Evolutionary conservation across 2,888 invertebrate genomes (phyloP), one percentile per base, ranked within the genome.

Genomic region (Pristionchus entomophagus): DNA sequence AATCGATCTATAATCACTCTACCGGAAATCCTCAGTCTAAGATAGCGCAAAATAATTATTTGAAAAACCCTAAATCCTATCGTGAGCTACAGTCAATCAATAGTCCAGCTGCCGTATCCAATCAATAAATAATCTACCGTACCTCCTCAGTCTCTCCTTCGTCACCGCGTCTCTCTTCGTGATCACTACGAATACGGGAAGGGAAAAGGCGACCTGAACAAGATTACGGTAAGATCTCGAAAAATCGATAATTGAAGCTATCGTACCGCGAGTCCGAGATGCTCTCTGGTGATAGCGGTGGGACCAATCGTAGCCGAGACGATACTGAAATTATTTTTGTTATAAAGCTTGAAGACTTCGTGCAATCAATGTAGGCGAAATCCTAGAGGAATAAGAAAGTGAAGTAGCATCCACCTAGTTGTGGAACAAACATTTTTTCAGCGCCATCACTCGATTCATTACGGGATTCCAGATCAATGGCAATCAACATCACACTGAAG

Each of bases 121-220:
- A 65, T 35, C 32, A 65, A 51, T 32, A 22, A 59, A 77, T 38
- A 53, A 26, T 26, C 65, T 65, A 65, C 65, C 65, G 65, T 45
- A 89, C 87, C 65, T 84, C 49, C 95, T 94, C 35, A 95, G 91
- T 78, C 94, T 92, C 32, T 91, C 89, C 56, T 93, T 91, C 6
- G 93, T 93, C n/a, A 96, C 96, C 86, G 97, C 95, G 94, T 99
- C 99, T 86, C 96, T 96, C 95, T 99, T 99, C 87, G 97, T 97
- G 87, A 99, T 95, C 0, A 98, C 97, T 26, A 97, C 96, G 94
- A 98, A 97, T 94, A 98, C 96, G 0, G 99, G 98, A 91, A 95
- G 95, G 85, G 94, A 94, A 73, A 95, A 92, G 0, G 95, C 95
- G 82, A 94, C 56, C 56, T 56, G 56, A 5, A 12, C 22, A 22